Base-by-base conservation (phyloP, 2,888 invertebrate species). In the Chaetogeoica ovagalla region DNA sequence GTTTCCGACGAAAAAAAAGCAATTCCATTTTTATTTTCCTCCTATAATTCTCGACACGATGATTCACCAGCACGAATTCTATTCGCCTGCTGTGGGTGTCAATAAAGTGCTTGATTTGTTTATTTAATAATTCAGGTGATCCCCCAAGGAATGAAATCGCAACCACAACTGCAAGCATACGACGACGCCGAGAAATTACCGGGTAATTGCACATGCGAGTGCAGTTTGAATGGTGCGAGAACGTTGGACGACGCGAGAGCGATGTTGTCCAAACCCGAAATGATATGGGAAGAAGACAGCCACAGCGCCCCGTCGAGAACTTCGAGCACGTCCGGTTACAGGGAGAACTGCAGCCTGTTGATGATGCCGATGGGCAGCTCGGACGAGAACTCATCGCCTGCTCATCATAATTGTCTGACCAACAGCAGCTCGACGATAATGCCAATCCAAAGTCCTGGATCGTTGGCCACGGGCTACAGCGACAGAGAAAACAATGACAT, bases 321-420 rank as follows among this genome's bases (percentile, higher is more conserved):
- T 15, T 83, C 82, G 13, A 83, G 85, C 92, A 93, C 85, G 90
- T 89, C 83, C 87, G 83, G 86, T 23, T 86, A 86, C 82, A 83
- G 85, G 23, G 90, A 90, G 84, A 89, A 89, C 85, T 89, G 89
- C 86, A 89, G 89, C 85, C 88, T 91, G 83, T 90, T 91, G 83
- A 87, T 89, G 83, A 89, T 90, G 57, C 86, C 17, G 90, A 88
- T 82, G 59, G 82, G 75, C 30, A 82, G 82, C 59, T 82, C 82
- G 19, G 66, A 71, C 62, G 82, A 82, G 23, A 71, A 43, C 23
- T 63, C 79, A 57, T 70, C 79, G 15, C 63, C 70, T 23, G 55
- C 21, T 2, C 77, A 63, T 11, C 75, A 21, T 57, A 37, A 37
- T 2, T 71, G 79, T 39, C 57, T 79, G 23, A 79, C 79, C 8